These are phyloP conservation scores for Drosophila koepferae DNA, from an alignment of 2,888 invertebrate species.

Conservation along the genomic window DNA sequence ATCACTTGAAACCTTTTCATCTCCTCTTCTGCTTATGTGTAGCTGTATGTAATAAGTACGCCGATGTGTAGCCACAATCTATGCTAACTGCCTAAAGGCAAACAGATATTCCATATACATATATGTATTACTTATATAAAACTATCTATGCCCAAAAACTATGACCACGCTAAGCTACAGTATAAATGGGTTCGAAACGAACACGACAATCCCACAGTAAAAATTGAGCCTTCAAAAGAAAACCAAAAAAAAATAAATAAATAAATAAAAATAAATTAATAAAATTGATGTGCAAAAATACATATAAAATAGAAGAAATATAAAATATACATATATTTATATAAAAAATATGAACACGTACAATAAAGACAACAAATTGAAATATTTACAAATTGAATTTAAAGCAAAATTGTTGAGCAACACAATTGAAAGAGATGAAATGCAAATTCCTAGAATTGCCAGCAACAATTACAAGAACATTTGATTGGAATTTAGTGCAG, in stretches of 20 bases:
- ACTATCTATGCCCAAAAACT: conserved; percentile 27
- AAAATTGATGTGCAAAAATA: conserved; percentile 48
- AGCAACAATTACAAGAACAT: conserved; percentile 50
- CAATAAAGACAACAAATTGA: conserved; percentile 41
- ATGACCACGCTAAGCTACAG: conserved; percentile 52
- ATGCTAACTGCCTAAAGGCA: conserved; percentile 25
- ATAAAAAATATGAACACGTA: conserved; percentile 40
- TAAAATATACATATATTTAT: not conserved
- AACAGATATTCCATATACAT: conserved; percentile 9
- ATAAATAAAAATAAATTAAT: no score
- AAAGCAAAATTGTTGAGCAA: conserved; percentile 46
- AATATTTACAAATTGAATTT: conserved; percentile 62
- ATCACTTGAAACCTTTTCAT: conserved; percentile 16
- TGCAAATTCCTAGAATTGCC: conserved; percentile 51
- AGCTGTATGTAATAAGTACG: conserved; percentile 10
- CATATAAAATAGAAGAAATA: conserved; percentile 28
- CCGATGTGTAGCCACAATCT: conserved; percentile 14
- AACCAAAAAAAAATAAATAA: conserved; percentile 1
- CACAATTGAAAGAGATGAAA: conserved; percentile 16
- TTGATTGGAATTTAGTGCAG: conserved; percentile 63
- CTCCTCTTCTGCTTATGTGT: conserved; percentile 27
- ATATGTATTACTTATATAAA: conserved; percentile 15
- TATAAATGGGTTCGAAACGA: conserved; percentile 40
- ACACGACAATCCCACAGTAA: conserved; percentile 84
- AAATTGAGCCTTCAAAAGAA: conserved; percentile 78